A percentile compares a stretch with the other conserved stretches of the same genome.
Evolutionary conservation across 2,113 vertebrate species (phyloP).

Genomic region (Microtus ochrogaster): DNA sequence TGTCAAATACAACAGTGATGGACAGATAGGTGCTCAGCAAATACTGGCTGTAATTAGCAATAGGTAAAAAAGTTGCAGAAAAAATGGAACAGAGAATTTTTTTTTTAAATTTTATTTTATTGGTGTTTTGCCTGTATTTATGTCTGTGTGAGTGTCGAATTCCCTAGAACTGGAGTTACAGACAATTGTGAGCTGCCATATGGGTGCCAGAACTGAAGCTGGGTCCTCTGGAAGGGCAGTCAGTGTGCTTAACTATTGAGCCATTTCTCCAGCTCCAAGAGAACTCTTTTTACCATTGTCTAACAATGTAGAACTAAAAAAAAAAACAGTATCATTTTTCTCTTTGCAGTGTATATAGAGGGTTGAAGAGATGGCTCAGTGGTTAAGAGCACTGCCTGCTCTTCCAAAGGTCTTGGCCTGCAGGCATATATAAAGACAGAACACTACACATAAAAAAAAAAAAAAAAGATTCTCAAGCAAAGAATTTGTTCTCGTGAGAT

Average conservation of each 20-base stretch:
- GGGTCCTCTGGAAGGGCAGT: neutral
- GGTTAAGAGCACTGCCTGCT: too few species aligned
- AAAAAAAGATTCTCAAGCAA: conserved; percentile 21
- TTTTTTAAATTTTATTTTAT: neutral
- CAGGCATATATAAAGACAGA: too few species aligned
- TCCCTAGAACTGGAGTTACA: neutral
- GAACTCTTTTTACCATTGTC: neutral
- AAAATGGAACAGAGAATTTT: neutral
- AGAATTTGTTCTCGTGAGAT: conserved; percentile 7
- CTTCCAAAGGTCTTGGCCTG: too few species aligned
- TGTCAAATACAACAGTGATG: neutral
- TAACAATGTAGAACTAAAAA: neutral
- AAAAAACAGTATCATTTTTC: neutral
- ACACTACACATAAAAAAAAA: neutral
- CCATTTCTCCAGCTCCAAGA: neutral
- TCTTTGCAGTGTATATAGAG: neutral
- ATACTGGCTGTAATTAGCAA: neutral
- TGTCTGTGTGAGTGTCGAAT: neutral
- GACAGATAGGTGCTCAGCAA: neutral
- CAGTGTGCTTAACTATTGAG: neutral
- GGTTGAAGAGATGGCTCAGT: too few species aligned
- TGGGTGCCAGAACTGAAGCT: neutral
- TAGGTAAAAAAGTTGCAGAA: neutral
- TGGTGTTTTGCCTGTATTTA: neutral
- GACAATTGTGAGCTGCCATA: neutral